Base-by-base conservation (phyloP, 1,140 invertebrate species). In the Achatina immaculata region DNA sequence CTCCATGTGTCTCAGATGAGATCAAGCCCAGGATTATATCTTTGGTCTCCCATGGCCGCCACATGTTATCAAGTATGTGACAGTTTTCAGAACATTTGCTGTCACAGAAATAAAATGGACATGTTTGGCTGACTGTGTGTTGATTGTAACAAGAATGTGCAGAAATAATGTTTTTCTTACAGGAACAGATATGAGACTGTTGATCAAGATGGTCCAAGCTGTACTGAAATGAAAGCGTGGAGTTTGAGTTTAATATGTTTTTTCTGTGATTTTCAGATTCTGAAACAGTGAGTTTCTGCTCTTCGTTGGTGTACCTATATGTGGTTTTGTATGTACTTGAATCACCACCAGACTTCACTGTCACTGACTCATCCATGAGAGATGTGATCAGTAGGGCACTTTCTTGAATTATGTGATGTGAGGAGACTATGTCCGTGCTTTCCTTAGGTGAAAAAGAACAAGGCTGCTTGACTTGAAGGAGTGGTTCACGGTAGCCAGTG, bases 21-120 rank as follows among this genome's bases (percentile, higher is more conserved):
- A 69, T 69, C 28, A 73, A 48, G 21, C 43, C 31, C 21, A 38
- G 4, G 43, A 76, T 76, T 16, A 38, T 42, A 62, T 58, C 45
- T 24, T 76, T 55, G 2, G 40, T 42, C 34, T 76, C 31, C 48
- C 74, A 76, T n/a, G 48, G 74, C 4, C 51, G 48, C 74, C 74
- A 62, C 71, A 73, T 73, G 38, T 69, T 19, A 62, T 62, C 28
- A 28, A 28, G 4, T 0, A 6, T 1, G 28, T 9, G 1, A 28
- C 0, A 31, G 28, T 62, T 31, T 31, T 62, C n/a, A 62, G 1
- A 31, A 9, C 28, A 62, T 16, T 31, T 28, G 31, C 58, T 14
- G 21, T 6, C 19, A 62, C 55, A 58, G n/a, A n/a, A n/a, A n/a
- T n/a, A n/a, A n/a, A n/a, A n/a, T n/a, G n/a, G n/a, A n/a, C n/a